Conservation (phyloP, 37 sponge, comb jelly and placozoan species). For the Hexactinellida sp. region DNA sequence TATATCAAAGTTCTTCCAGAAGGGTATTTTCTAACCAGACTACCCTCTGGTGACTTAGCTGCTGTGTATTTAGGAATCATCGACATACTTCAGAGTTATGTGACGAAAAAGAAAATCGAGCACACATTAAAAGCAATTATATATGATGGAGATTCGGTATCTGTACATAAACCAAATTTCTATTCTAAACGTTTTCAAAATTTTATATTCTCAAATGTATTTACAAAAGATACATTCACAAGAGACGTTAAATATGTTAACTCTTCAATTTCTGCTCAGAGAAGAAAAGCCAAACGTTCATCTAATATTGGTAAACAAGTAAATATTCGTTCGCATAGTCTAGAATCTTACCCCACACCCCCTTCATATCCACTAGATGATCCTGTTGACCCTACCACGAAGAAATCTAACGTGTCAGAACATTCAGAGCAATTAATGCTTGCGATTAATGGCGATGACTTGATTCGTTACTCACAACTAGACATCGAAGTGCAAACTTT, state of each 20-base stretch:
- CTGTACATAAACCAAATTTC: slow-evolving; percentile 80
- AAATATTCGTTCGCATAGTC: not conserved
- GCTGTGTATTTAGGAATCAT: slow-evolving; percentile 84
- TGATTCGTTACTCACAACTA: not conserved
- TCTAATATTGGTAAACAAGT: not conserved
- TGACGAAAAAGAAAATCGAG: slow-evolving; percentile 82
- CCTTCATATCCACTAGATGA: not conserved
- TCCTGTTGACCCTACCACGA: not conserved
- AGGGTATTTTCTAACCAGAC: not conserved
- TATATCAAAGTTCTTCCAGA: not conserved
- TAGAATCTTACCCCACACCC: not conserved
- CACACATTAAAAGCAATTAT: slow-evolving; percentile 78
- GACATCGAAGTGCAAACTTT: too few species aligned
- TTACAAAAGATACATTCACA: slow-evolving; percentile 13
- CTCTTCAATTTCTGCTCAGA: not conserved
- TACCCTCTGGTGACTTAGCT: slow-evolving; percentile 43
- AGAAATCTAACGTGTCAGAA: not conserved
- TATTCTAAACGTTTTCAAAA: slow-evolving; percentile 72
- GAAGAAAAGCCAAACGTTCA: not conserved
- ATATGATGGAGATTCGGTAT: slow-evolving; percentile 81
- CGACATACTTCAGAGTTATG: slow-evolving; percentile 93
- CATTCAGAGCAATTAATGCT: not conserved
- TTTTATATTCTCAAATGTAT: slow-evolving; percentile 50
- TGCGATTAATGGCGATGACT: not conserved
- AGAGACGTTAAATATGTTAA: not conserved